phyloP scores from a whole-genome alignment of 1,140 invertebrate species.

The Ctenoplectra terminalis region DNA sequence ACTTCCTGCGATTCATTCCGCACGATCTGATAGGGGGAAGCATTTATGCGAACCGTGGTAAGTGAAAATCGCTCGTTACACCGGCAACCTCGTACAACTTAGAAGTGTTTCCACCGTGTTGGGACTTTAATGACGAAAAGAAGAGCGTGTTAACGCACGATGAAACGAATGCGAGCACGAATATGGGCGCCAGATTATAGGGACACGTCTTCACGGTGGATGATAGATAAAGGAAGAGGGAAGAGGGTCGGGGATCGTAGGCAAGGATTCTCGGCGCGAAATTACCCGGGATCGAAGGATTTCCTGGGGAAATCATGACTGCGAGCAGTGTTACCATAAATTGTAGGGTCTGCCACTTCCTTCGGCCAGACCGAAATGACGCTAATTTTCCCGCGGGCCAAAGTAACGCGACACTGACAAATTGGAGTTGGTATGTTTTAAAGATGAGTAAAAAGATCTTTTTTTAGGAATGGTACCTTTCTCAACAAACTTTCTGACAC shows the following conservation, averaged over 20 bases:
- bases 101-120: neutral
- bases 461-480: neutral
- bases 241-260: neutral
- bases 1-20: neutral
- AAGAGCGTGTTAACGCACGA: neutral
- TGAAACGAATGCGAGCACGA: neutral
- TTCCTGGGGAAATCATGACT: conserved; percentile 42
- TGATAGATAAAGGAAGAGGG: conserved; percentile 2
- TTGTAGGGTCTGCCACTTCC: conserved; percentile 16
- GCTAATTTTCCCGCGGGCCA: conserved; percentile 17
- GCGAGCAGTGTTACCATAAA: neutral
- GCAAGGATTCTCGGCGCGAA: neutral
- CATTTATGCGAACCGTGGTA: neutral
- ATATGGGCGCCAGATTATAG: conserved; percentile 24
- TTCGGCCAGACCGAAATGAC: neutral
- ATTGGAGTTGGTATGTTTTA: neutral
- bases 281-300: conserved; percentile 38
- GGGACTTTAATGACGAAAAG: no score
- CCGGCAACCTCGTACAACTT: no score
- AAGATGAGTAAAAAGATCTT: neutral
- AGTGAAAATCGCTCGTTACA: neutral
- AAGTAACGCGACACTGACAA: conserved; percentile 5
- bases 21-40: neutral
- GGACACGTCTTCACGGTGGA: neutral
- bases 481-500: no score